Percentiles rank a stretch among this genome's conserved stretches.
phyloP scores from a whole-genome alignment of 2,113 vertebrate genomes.

The Petrocephalus zakoni region DNA sequence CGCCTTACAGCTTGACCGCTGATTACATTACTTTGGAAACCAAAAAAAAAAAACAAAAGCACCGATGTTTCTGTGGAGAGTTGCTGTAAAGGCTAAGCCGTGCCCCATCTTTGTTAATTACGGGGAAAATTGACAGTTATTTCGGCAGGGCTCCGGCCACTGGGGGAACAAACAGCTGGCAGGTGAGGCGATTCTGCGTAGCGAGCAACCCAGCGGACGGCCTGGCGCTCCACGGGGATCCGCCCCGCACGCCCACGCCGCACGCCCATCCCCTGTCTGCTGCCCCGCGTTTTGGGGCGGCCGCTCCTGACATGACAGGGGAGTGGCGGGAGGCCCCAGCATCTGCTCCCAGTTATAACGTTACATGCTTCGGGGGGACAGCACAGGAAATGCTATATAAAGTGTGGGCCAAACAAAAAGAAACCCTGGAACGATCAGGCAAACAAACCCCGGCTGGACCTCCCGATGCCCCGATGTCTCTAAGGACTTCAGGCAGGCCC shows the following conservation, averaged over 20 bases:
- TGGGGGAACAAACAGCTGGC: neutral
- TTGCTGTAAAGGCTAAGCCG: neutral
- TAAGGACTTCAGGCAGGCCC: neutral
- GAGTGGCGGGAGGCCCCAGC: slow-evolving; percentile 56
- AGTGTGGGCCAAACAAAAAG: slow-evolving; percentile 29
- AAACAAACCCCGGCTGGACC: slow-evolving; percentile 35
- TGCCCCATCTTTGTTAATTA: neutral
- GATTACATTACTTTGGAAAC: neutral
- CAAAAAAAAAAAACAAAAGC: neutral
- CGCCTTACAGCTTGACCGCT: neutral
- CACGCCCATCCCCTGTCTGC: slow-evolving; percentile 16
- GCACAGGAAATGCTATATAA: slow-evolving; percentile 7
- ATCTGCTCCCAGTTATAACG: slow-evolving; percentile 63
- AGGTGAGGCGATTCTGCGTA: neutral
- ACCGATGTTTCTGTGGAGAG: neutral
- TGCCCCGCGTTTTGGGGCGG: slow-evolving; percentile 21
- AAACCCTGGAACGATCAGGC: slow-evolving; percentile 43
- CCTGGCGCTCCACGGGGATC: neutral
- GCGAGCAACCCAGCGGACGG: neutral
- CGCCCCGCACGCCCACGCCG: neutral
- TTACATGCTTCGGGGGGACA: neutral
- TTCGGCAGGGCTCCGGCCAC: slow-evolving; percentile 64
- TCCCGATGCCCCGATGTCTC: neutral
- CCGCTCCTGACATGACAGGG: slow-evolving; percentile 59
- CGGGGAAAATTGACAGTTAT: slow-evolving; percentile 62